phyloP scores from a whole-genome alignment of 2,797 vertebrate species.

The Novumbra hubbsi region DNA sequence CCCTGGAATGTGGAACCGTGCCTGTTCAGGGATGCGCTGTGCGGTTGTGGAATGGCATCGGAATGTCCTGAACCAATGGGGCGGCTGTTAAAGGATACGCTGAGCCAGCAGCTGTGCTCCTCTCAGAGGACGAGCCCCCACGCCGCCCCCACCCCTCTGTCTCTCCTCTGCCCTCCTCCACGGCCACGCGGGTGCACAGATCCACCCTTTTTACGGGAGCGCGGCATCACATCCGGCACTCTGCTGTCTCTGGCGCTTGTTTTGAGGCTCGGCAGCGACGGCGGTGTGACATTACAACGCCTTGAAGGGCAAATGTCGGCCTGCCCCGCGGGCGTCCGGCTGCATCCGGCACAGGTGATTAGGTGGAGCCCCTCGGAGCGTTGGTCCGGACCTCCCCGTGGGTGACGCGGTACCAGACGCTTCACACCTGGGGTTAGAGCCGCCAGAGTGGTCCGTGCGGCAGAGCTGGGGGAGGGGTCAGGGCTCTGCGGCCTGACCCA shows the following conservation, averaged over 20 bases:
- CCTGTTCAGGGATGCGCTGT: constrained; percentile 1
- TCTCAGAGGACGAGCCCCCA: constrained; percentile 45
- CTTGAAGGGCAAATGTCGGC: constrained; percentile 62
- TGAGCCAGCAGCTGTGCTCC: constrained; percentile 61
- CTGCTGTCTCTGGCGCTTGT: constrained; percentile 55
- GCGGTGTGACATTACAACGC: constrained; percentile 17
- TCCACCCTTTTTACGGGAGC: constrained; percentile 53
- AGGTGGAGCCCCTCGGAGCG: constrained; percentile 21
- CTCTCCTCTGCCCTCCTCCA: not conserved
- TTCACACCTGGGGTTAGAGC: constrained; percentile 17
- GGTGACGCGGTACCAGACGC: constrained; percentile 9
- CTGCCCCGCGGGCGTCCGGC: constrained; percentile 31
- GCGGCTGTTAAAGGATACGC: constrained; percentile 53
- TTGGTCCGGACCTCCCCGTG: not conserved
- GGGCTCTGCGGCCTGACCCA: constrained; percentile 44
- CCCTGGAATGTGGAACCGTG: not conserved
- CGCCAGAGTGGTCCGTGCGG: not conserved
- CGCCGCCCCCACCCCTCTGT: not conserved
- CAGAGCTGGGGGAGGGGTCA: not conserved
- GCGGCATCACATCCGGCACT: constrained; percentile 47
- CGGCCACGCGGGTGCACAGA: constrained; percentile 31
- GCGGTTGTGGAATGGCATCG: constrained; percentile 20
- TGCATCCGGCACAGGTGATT: constrained; percentile 25
- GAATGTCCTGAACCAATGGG: constrained; percentile 48
- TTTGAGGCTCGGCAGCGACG: constrained; percentile 48